Base-by-base conservation (phyloP, 1,140 invertebrate genomes). In the Caenorhabditis tropicalis region DNA sequence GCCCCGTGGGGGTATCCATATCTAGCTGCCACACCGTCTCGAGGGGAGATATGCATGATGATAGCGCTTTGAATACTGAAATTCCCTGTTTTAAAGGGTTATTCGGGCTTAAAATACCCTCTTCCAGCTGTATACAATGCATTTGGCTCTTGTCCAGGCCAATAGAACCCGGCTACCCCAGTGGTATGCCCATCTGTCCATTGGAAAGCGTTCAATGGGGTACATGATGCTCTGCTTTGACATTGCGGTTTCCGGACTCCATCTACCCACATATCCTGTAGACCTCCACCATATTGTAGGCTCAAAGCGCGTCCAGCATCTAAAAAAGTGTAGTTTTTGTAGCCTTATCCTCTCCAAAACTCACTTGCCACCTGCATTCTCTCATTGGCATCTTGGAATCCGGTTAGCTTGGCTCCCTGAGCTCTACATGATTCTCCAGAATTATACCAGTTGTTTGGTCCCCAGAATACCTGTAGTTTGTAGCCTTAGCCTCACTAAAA, bases 111-210 rank as follows among this genome's bases (percentile, higher is more conserved):
- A 43, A 43, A 43, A 43, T 6, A 5, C 39, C 5, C 39, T 27
- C 51, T 9, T 15, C n/a, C n/a, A n/a, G n/a, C n/a, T n/a, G n/a
- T n/a, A n/a, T n/a, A n/a, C n/a, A 65, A 2, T 5, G 10, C 36
- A 74, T 74, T 74, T 0, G 65, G 65, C 36, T 74, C 65, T 19
- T 2, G 4, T 1, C n/a, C 36, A 24, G 65, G 33, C 15, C n/a
- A 74, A 74, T 74, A 10, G 33, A 74, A 24, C 1, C 65, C 65
- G 21, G 15, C 36, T 24, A 36, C 43, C 6, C 65, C 65, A 21
- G 36, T 43, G 15, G 65, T 74, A 43, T 74, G 33, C 24, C 36
- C 65, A 43, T 74, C 65, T 16, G 36, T 74, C 65, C 65, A 74
- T 24, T 43, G 10, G n/a, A 74, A 74, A 21, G 65, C 24, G 65